Evolutionary conservation across 2,113 vertebrate species (phyloP).

Genomic region (Hoplias malabaricus): DNA sequence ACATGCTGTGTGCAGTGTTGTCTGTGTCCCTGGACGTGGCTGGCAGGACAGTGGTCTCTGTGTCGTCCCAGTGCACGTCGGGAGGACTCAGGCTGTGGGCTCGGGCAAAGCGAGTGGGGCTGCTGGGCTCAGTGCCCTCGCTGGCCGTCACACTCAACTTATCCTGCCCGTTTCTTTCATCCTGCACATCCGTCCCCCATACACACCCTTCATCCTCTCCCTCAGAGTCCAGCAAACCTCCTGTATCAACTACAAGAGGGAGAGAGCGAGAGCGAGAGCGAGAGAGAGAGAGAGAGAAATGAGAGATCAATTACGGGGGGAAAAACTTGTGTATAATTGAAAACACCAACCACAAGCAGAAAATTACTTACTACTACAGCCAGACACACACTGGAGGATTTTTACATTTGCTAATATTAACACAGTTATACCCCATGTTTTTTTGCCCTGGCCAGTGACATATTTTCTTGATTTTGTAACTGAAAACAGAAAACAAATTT

Average conservation of each 20-base stretch:
- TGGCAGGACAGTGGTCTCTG: not conserved
- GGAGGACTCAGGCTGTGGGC: conserved; percentile 65
- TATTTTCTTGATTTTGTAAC: too few relatives aligned
- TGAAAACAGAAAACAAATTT: too few relatives aligned
- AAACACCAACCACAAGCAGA: not conserved
- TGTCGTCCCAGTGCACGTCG: conserved; percentile 61
- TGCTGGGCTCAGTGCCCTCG: conserved; percentile 69
- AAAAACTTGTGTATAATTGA: not conserved
- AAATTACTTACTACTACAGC: too few relatives aligned
- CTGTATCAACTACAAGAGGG: conserved; percentile 60
- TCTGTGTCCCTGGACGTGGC: conserved; percentile 49
- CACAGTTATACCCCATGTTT: too few relatives aligned
- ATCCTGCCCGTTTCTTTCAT: conserved; percentile 69
- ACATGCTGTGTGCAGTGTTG: conserved; percentile 59
- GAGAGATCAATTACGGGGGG: not conserved
- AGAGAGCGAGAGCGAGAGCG: not conserved
- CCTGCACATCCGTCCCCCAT: conserved; percentile 72
- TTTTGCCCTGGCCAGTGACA: too few relatives aligned
- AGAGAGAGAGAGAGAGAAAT: not conserved
- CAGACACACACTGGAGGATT: too few relatives aligned
- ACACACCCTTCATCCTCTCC: conserved; percentile 74
- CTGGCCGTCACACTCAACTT: conserved; percentile 73
- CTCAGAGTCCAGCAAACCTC: conserved; percentile 71
- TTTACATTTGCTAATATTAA: not conserved
- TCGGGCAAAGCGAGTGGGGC: conserved; percentile 58